Conservation (phyloP, 1,140 invertebrate genomes). For the Leguminivora glycinivorella region DNA sequence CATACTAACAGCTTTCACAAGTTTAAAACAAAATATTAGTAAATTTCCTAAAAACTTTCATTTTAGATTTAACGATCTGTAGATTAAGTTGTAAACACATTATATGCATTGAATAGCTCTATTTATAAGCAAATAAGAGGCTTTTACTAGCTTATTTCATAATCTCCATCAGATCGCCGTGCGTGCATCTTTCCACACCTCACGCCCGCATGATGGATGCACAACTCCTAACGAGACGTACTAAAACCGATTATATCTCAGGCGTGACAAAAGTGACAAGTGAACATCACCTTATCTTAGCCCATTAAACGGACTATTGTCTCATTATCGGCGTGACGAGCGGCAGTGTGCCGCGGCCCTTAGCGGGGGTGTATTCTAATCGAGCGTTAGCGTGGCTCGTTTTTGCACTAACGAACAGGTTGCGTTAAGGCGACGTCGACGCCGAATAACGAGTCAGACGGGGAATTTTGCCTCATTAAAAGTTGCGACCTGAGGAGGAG, state of each 20-base stretch:
- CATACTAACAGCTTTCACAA: too few relatives aligned
- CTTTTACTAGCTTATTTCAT: constrained; percentile 27
- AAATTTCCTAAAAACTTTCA: too few relatives aligned
- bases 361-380: constrained; percentile 71
- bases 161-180: not conserved
- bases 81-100: too few relatives aligned
- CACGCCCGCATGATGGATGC: not conserved
- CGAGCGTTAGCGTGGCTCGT: constrained; percentile 72
- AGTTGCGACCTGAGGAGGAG: constrained; percentile 72
- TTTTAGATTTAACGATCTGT: too few relatives aligned
- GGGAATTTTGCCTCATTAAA: constrained; percentile 77
- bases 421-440: constrained; percentile 70
- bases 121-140: not conserved
- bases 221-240: constrained; percentile 9
- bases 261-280: constrained; percentile 12
- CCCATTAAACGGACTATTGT: constrained; percentile 3
- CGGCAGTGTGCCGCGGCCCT: constrained; percentile 48
- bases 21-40: too few relatives aligned
- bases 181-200: not conserved
- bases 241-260: not conserved
- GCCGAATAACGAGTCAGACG: constrained; percentile 53
- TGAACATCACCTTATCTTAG: constrained; percentile 6
- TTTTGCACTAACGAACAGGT: constrained; percentile 77
- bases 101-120: too few relatives aligned
- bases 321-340: constrained; percentile 20